Percentiles rank a stretch among this genome's conserved stretches.
These are phyloP conservation scores for Scarus forsteni DNA, from an alignment of 2,797 vertebrate genomes.

Conservation along the genomic window DNA sequence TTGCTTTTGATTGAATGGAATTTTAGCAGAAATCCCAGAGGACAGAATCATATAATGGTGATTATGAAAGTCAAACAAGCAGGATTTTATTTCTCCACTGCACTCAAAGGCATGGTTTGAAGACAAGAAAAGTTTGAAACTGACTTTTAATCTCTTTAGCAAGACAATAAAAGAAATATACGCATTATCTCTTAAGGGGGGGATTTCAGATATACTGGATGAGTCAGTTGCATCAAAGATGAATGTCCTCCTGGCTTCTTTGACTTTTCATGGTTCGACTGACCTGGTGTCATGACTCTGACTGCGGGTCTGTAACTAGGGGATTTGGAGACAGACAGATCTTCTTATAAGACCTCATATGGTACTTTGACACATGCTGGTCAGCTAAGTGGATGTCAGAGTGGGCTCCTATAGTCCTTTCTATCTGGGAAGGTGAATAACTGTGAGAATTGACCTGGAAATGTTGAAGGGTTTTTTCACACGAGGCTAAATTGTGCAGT, in stretches of 20 bases:
- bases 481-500: too few relatives aligned
- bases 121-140: slow-evolving; percentile 35
- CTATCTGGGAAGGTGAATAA: too few relatives aligned
- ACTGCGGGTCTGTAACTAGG: too few relatives aligned
- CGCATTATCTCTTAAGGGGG: slow-evolving; percentile 13
- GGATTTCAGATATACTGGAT: slow-evolving; percentile 26
- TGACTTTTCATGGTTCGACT: neutral
- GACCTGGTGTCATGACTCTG: neutral
- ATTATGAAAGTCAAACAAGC: slow-evolving; percentile 15
- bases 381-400: slow-evolving; percentile 3
- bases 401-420: too few relatives aligned
- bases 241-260: slow-evolving; percentile 5
- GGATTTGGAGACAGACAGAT: too few relatives aligned
- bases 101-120: slow-evolving; percentile 30
- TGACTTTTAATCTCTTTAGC: slow-evolving; percentile 17
- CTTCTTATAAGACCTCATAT: slow-evolving; percentile 21
- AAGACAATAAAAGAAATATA: slow-evolving; percentile 3
- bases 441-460: too few relatives aligned
- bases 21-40: slow-evolving; percentile 51
- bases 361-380: slow-evolving; percentile 17
- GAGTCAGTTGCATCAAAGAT: slow-evolving; percentile 40
- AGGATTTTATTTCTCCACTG: slow-evolving; percentile 21
- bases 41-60: slow-evolving; percentile 19
- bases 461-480: too few relatives aligned
- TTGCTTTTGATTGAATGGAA: slow-evolving; percentile 63